phyloP scores from a whole-genome alignment of 2,797 vertebrate species.

The Yasuhikotakia modesta region DNA sequence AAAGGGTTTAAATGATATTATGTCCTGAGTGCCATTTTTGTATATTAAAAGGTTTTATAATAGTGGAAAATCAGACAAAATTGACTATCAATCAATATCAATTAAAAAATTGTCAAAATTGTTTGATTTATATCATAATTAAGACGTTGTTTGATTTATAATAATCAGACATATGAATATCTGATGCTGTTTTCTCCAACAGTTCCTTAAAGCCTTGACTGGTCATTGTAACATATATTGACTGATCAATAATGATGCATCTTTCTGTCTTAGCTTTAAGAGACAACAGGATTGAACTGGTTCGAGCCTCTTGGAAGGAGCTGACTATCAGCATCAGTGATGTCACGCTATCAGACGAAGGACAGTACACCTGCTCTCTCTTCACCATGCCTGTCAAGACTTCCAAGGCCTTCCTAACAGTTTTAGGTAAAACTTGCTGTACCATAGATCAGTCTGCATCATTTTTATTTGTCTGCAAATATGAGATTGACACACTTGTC shows the following conservation, averaged over 20 bases:
- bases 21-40: no score
- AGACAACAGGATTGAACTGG: slow-evolving; percentile 95
- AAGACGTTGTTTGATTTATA: no score
- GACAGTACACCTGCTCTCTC: slow-evolving; percentile 87
- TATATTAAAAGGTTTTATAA: no score
- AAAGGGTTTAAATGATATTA: no score
- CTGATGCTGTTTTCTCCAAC: no score
- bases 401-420: slow-evolving; percentile 87
- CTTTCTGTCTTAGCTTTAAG: slow-evolving; percentile 80
- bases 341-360: slow-evolving; percentile 84
- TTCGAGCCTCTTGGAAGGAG: slow-evolving; percentile 85
- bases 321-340: slow-evolving; percentile 86
- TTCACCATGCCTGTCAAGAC: slow-evolving; percentile 92
- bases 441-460: slow-evolving; percentile 26
- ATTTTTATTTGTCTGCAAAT: slow-evolving; percentile 24
- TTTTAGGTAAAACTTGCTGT: slow-evolving; percentile 77
- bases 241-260: neutral
- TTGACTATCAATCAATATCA: no score
- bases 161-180: no score
- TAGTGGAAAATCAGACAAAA: no score
- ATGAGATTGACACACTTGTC: slow-evolving; percentile 29
- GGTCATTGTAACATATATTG: neutral
- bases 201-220: neutral
- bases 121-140: no score
- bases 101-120: no score